Conservation (phyloP, 1,140 invertebrate genomes). For the Orussus abietinus region DNA sequence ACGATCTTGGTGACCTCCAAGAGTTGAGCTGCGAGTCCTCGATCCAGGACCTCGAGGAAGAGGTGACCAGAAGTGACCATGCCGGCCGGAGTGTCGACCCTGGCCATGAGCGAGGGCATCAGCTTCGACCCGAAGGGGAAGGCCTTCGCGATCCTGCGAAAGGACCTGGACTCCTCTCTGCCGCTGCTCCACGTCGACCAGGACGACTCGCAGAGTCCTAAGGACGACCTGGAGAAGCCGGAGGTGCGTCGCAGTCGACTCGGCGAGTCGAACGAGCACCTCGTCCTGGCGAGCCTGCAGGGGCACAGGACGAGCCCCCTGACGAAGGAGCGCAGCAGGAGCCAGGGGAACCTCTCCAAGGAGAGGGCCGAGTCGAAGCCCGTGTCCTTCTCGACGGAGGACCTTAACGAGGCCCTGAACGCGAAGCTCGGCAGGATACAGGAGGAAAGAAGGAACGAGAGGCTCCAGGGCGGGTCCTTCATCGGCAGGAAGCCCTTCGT, state of each 20-base stretch:
- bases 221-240: conserved; percentile 23
- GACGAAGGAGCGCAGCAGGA: conserved; percentile 41
- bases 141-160: conserved; percentile 42
- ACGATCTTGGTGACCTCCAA: too few species aligned
- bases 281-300: conserved; percentile 36
- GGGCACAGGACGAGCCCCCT: conserved; percentile 37
- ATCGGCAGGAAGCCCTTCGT: conserved; percentile 58
- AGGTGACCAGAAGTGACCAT: too few species aligned
- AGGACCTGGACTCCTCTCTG: conserved; percentile 37
- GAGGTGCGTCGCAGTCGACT: conserved; percentile 32
- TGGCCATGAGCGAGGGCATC: neutral
- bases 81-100: conserved; percentile 1
- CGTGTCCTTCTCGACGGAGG: conserved; percentile 41
- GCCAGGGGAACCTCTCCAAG: conserved; percentile 42
- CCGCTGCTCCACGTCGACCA: conserved; percentile 34
- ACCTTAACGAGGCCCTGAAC: conserved; percentile 63
- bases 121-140: conserved; percentile 3
- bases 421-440: conserved; percentile 61
- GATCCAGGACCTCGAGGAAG: too few species aligned
- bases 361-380: conserved; percentile 18
- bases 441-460: conserved; percentile 50
- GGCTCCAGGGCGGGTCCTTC: conserved; percentile 10
- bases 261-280: conserved; percentile 44
- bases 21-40: too few species aligned
- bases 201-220: conserved; percentile 19